Conservation (phyloP, 2,888 invertebrate species). For the Macrophya alboannulata region DNA sequence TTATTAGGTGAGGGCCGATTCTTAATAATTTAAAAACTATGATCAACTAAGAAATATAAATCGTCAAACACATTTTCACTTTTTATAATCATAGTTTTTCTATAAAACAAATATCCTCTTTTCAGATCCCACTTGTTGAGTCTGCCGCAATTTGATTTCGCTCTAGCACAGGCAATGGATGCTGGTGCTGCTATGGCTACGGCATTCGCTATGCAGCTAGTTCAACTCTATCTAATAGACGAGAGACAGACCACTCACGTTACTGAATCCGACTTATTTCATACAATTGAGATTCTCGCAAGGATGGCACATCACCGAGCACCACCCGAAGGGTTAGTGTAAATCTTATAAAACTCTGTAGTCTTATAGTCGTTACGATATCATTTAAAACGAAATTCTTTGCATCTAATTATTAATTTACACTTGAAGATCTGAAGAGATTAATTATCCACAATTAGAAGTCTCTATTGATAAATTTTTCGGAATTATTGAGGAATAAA, state of each 20-base stretch:
- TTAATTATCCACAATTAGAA: neutral
- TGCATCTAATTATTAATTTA: slow-evolving; percentile 25
- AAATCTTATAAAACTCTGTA: neutral
- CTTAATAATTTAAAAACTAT: neutral
- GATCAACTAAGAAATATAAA: neutral
- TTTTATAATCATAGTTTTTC: slow-evolving; percentile 1
- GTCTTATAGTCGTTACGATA: slow-evolving; percentile 56
- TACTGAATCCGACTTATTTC: slow-evolving; percentile 92
- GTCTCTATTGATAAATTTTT: neutral
- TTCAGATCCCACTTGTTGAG: slow-evolving; percentile 82
- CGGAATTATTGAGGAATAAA: neutral
- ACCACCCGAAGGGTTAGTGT: slow-evolving; percentile 88
- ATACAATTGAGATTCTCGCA: slow-evolving; percentile 92
- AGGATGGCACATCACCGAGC: slow-evolving; percentile 90
- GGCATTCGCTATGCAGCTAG: slow-evolving; percentile 94
- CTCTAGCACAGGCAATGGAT: slow-evolving; percentile 93
- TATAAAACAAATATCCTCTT: slow-evolving; percentile 36
- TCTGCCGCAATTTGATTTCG: slow-evolving; percentile 88
- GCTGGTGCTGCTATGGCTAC: slow-evolving; percentile 92
- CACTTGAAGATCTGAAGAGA: neutral
- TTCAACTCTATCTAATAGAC: slow-evolving; percentile 93
- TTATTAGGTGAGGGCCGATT: slow-evolving; percentile 82
- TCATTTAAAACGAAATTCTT: slow-evolving; percentile 36
- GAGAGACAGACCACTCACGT: slow-evolving; percentile 90
- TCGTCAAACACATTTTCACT: neutral